Percentiles rank a stretch among this genome's conserved stretches.
These are phyloP conservation scores for Pogonomyrmex californicus DNA, from an alignment of 1,140 invertebrate genomes.

Conservation along the genomic window DNA sequence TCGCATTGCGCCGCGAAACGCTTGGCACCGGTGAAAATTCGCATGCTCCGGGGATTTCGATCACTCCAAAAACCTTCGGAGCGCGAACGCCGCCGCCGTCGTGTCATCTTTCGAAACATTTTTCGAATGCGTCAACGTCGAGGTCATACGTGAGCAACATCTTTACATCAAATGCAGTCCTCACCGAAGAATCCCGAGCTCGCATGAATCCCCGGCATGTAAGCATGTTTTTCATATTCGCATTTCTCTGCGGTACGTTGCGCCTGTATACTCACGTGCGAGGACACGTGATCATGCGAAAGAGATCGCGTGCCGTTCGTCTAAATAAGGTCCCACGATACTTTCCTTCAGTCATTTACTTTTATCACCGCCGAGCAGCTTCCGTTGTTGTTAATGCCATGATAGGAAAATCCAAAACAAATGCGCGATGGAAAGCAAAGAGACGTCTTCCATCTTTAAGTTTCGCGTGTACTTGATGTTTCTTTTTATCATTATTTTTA, in stretches of 20 bases:
- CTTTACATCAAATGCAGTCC: conserved; percentile 22
- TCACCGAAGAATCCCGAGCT: conserved; percentile 20
- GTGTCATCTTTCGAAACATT: conserved; percentile 57
- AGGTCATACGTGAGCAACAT: conserved; percentile 59
- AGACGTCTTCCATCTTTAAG: conserved; percentile 14
- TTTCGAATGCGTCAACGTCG: conserved; percentile 57
- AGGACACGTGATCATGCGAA: conserved; percentile 56
- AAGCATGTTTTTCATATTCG: conserved; percentile 39
- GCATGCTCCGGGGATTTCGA: conserved; percentile 21
- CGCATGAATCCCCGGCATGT: conserved; percentile 38
- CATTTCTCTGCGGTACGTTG: conserved; percentile 1
- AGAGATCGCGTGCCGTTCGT: conserved; percentile 71
- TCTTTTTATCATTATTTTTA: no score
- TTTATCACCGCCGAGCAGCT: conserved; percentile 72
- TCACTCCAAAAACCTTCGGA: conserved; percentile 10
- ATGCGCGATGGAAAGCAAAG: conserved; percentile 54
- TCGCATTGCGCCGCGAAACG: conserved; percentile 38
- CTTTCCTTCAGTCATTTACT: conserved; percentile 73
- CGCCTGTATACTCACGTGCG: conserved; percentile 50
- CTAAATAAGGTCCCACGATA: conserved; percentile 70
- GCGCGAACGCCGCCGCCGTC: neutral
- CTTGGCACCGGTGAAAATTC: conserved; percentile 23
- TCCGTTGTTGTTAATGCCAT: conserved; percentile 70
- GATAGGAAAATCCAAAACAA: conserved; percentile 72
- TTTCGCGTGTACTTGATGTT: neutral